A percentile compares a stretch with the other conserved stretches of the same genome.
Evolutionary conservation across 2,888 invertebrate species (phyloP).

Genomic region (Taenaris catops): DNA sequence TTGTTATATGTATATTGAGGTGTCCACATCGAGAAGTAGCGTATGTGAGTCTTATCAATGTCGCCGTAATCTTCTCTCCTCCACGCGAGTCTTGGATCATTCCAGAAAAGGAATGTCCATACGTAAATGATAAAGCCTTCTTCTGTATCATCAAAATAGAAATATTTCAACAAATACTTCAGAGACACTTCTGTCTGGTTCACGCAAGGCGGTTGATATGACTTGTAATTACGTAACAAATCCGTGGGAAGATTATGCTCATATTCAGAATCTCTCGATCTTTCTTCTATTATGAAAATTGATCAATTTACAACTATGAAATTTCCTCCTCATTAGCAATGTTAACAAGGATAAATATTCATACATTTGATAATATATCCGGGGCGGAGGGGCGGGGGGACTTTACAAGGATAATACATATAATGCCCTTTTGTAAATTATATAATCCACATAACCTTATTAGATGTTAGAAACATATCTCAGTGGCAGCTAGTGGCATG

Average conservation of each 20-base stretch:
- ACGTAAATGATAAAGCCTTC: slow-evolving; percentile 29
- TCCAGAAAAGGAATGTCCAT: slow-evolving; percentile 28
- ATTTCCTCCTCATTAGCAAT: not conserved
- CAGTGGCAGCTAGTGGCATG: too few relatives aligned
- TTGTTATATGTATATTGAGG: slow-evolving; percentile 30
- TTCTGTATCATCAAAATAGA: slow-evolving; percentile 30
- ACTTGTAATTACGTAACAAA: not conserved
- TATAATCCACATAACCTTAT: too few relatives aligned
- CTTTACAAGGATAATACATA: too few relatives aligned
- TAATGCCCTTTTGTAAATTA: too few relatives aligned
- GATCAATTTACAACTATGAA: not conserved
- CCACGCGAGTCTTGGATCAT: slow-evolving; percentile 30
- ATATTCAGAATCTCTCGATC: not conserved
- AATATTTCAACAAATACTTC: slow-evolving; percentile 31
- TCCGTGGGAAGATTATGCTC: slow-evolving; percentile 4
- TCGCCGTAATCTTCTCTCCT: slow-evolving; percentile 26
- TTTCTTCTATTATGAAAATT: too few relatives aligned
- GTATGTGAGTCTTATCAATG: slow-evolving; percentile 15
- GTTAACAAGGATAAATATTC: too few relatives aligned
- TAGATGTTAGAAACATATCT: too few relatives aligned
- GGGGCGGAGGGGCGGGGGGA: too few relatives aligned
- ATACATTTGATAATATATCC: too few relatives aligned
- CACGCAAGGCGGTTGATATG: slow-evolving; percentile 1
- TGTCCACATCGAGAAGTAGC: slow-evolving; percentile 25
- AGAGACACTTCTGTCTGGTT: slow-evolving; percentile 14